Conservation (phyloP, 2,113 vertebrate species). For the Hippocampus barbouri region DNA sequence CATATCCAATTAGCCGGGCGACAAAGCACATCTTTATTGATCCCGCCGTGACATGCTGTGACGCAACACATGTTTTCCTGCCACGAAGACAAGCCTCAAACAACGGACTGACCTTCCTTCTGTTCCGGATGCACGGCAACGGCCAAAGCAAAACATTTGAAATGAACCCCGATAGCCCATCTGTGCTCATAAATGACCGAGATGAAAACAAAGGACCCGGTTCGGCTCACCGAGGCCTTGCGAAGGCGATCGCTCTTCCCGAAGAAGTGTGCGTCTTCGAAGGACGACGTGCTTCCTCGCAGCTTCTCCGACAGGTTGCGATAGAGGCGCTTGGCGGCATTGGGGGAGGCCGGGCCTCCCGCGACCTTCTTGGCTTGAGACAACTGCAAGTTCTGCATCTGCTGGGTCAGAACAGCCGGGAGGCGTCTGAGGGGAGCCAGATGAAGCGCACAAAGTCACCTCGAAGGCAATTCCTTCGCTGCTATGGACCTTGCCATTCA, state of each 20-base stretch:
- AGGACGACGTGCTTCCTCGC: constrained; percentile 87
- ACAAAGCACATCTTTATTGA: constrained; percentile 29
- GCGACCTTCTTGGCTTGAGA: constrained; percentile 80
- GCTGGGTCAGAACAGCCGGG: constrained; percentile 82
- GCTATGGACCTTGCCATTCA: too few species aligned
- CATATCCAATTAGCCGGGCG: constrained; percentile 4
- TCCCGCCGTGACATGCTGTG: constrained; percentile 1
- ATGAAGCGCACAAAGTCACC: too few species aligned
- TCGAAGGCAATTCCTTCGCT: too few species aligned
- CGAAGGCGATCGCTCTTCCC: constrained; percentile 84
- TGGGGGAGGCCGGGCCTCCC: constrained; percentile 84
- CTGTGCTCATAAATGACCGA: too few species aligned
- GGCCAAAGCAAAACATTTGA: too few species aligned
- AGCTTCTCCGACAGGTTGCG: constrained; percentile 95
- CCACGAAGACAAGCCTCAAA: too few species aligned
- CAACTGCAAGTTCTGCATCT: constrained; percentile 91
- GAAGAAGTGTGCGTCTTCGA: constrained; percentile 87
- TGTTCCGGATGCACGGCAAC: too few species aligned
- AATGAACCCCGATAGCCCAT: too few species aligned
- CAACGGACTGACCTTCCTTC: too few species aligned
- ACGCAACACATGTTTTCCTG: background rate
- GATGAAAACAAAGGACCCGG: background rate
- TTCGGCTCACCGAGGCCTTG: constrained; percentile 78
- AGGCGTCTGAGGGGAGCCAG: constrained; percentile 59
- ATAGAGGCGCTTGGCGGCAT: constrained; percentile 90